Percentiles rank a stretch among this genome's conserved stretches.
These are phyloP conservation scores for Spodoptera exigua DNA, from an alignment of 2,888 invertebrate genomes.

Conservation along the genomic window DNA sequence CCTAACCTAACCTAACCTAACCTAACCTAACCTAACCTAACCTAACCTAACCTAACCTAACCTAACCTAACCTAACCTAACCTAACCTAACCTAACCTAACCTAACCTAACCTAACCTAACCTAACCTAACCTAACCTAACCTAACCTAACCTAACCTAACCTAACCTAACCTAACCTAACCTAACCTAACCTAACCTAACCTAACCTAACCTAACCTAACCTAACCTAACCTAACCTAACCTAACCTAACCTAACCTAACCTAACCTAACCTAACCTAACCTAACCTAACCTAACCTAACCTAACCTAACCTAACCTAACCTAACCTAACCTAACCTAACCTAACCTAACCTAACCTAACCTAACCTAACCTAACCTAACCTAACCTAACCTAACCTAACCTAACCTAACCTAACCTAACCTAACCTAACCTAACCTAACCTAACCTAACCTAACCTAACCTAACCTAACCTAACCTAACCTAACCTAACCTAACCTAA, in stretches of 20 bases:
- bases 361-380: constrained; percentile 18
- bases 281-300: constrained; percentile 25
- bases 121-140: constrained; percentile 40
- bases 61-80: constrained; percentile 35
- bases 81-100: constrained; percentile 34
- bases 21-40: constrained; percentile 51
- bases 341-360: constrained; percentile 32
- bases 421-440: constrained; percentile 31
- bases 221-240: constrained; percentile 32
- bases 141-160: constrained; percentile 50
- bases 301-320: constrained; percentile 26
- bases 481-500: constrained; percentile 43
- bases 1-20: constrained; percentile 46
- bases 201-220: constrained; percentile 31
- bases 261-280: constrained; percentile 25
- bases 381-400: constrained; percentile 31
- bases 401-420: constrained; percentile 17
- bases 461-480: constrained; percentile 36
- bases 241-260: constrained; percentile 31
- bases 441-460: constrained; percentile 29
- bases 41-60: constrained; percentile 44
- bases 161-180: constrained; percentile 41
- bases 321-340: constrained; percentile 27
- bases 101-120: constrained; percentile 36
- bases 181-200: constrained; percentile 32